phyloP scores from a whole-genome alignment of 2,113 vertebrate species.

The Hyperopisus bebe region DNA sequence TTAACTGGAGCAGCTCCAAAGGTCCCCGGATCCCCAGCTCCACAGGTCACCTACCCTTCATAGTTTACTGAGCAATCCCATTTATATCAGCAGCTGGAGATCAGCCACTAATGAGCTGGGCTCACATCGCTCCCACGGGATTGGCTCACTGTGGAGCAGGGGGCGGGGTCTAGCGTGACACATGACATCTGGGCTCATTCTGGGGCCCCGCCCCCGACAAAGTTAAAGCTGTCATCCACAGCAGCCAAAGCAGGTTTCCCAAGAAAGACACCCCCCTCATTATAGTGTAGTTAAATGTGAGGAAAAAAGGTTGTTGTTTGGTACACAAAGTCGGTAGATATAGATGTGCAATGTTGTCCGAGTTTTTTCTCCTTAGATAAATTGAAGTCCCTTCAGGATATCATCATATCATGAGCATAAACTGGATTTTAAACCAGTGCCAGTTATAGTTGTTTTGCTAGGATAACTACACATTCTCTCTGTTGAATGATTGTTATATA shows the following conservation, averaged over 20 bases:
- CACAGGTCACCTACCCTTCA: neutral
- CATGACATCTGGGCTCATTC: neutral
- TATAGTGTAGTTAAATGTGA: neutral
- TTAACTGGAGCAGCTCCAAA: conserved; percentile 3
- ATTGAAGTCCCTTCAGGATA: neutral
- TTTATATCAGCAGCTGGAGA: neutral
- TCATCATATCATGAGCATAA: neutral
- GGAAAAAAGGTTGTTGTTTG: neutral
- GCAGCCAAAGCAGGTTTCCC: neutral
- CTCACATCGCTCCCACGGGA: neutral
- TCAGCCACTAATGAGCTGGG: neutral
- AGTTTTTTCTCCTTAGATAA: neutral
- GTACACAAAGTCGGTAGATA: neutral
- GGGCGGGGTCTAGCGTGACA: neutral
- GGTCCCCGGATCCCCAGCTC: neutral
- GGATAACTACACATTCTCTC: neutral
- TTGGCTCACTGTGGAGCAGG: neutral
- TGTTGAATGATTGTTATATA: neutral
- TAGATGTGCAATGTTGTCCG: neutral
- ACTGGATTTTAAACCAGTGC: neutral
- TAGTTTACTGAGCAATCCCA: conserved; percentile 1
- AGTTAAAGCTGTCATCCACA: neutral
- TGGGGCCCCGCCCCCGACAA: neutral
- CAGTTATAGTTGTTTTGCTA: neutral
- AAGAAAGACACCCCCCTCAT: conserved; percentile 11